phyloP scores from a whole-genome alignment of 2,888 invertebrate genomes.

The Caenorhabditis becei region DNA sequence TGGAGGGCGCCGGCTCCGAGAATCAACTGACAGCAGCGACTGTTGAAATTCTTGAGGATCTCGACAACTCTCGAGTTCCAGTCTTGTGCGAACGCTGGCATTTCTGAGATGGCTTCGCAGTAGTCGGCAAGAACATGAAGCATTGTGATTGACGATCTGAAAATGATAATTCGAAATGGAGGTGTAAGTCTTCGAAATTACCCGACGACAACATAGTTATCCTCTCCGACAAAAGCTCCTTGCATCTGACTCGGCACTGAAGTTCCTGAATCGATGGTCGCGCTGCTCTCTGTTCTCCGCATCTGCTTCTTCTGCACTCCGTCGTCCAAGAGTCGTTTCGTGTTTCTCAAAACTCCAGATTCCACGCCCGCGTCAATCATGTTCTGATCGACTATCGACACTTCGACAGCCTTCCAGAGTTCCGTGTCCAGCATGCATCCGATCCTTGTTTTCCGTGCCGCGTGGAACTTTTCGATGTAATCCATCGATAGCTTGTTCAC shows the following conservation, averaged over 20 bases:
- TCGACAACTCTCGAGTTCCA: constrained; percentile 84
- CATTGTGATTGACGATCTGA: constrained; percentile 89
- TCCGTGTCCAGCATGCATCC: constrained; percentile 90
- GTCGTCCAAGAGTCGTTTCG: constrained; percentile 6
- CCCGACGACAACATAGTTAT: constrained; percentile 84
- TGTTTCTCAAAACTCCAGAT: constrained; percentile 30
- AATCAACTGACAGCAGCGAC: constrained; percentile 89
- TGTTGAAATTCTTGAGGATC: constrained; percentile 83
- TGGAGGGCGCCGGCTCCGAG: constrained; percentile 96
- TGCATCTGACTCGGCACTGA: constrained; percentile 22
- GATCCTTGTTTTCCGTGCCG: constrained; percentile 89
- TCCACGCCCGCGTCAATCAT: constrained; percentile 84
- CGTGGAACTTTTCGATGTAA: constrained; percentile 93
- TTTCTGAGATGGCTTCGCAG: constrained; percentile 89
- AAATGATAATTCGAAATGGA: constrained; percentile 19
- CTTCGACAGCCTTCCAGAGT: constrained; percentile 94
- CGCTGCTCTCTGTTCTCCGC: constrained; percentile 27
- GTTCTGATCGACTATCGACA: constrained; percentile 91
- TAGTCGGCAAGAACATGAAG: constrained; percentile 94
- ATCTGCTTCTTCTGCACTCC: constrained; percentile 3
- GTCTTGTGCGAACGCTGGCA: constrained; percentile 84
- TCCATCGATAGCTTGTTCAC: constrained; percentile 86
- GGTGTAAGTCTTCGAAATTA: too few species aligned
- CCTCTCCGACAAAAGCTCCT: constrained; percentile 75
- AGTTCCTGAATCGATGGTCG: constrained; percentile 38